Evolutionary conservation across 2,113 vertebrate genomes (phyloP), one percentile per base, ranked within the genome.

Genomic region (Xenus cinereus): DNA sequence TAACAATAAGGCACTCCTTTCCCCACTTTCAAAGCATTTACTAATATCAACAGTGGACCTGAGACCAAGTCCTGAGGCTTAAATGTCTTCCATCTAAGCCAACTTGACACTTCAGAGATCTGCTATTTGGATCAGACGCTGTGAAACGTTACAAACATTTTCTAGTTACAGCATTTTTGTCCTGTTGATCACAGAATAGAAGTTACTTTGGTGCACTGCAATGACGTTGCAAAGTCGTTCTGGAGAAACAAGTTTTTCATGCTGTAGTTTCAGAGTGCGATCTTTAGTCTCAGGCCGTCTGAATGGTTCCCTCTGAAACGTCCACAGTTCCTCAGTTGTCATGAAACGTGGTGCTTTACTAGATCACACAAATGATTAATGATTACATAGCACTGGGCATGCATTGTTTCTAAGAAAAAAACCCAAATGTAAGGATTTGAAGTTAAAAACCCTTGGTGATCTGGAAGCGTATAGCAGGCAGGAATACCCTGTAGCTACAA

Each of bases 21-120:
- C 75, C 72, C 64, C 51, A 59, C 56, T 59, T 83, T 96, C 85
- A 91, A 95, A 96, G 87, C 37, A 24, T 79, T 74, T 78, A 51
- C 53, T 82, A 39, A 30, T 48, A 57, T 64, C 77, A 94, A 53
- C 92, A 87, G 63, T 4, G 19, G 62, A 84, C 56, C 37, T 57
- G 26, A 95, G 71, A 91, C 67, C 50, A 80, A 74, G 37, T 90
- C 37, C 41, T 4, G 8, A 71, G 76, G 72, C 43, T 80, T 50
- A 66, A 59, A 63, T 16, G 5, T 57, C 71, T 95, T 87, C 51
- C 75, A 84, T 11, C 28, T 48, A 41, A 45, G 26, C 41, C 66
- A 84, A 10, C 28, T 30, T 23, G 59, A 68, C 66, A 50, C 26
- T 93, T 64, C 32, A 71, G 69, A 84, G 33, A 37, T 35, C 27